Evolutionary conservation across 2,888 invertebrate genomes (phyloP).

Genomic region (Trachelus iudaicus): DNA sequence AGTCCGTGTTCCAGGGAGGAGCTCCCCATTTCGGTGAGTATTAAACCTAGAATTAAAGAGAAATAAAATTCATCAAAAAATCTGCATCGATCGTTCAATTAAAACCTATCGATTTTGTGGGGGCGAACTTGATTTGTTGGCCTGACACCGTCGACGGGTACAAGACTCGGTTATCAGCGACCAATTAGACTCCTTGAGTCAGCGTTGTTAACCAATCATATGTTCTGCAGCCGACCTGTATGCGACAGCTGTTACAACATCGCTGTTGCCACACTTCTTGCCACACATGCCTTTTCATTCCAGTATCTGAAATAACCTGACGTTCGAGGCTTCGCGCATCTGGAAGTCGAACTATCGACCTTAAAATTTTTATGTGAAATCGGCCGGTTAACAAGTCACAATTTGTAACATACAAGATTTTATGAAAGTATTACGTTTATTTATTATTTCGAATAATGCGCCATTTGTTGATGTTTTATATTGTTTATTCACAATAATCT

Average conservation of each 20-base stretch:
- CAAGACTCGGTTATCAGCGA: conserved; percentile 40
- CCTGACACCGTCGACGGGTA: conserved; percentile 38
- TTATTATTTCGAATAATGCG: not conserved
- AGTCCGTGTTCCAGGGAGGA: conserved; percentile 55
- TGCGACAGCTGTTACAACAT: conserved; percentile 45
- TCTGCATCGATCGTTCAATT: not conserved
- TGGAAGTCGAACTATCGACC: not conserved
- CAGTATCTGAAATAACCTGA: not conserved
- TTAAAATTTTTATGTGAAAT: not conserved
- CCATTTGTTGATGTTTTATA: not conserved
- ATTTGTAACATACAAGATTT: not conserved
- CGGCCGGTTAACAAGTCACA: not conserved
- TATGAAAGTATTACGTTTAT: not conserved
- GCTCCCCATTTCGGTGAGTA: conserved; percentile 58
- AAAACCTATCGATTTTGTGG: conserved; percentile 15
- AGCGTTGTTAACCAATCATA: not conserved
- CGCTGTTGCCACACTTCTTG: conserved; percentile 34
- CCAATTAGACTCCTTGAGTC: conserved; percentile 44
- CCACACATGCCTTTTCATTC: not conserved
- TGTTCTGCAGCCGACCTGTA: not conserved
- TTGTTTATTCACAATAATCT: no score
- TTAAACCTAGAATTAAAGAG: not conserved
- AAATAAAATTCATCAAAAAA: not conserved
- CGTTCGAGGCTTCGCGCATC: not conserved
- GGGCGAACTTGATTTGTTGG: conserved; percentile 15